These are phyloP conservation scores for Acrocephalus kingi DNA, from an alignment of 2,113 vertebrate species.

Conservation along the genomic window DNA sequence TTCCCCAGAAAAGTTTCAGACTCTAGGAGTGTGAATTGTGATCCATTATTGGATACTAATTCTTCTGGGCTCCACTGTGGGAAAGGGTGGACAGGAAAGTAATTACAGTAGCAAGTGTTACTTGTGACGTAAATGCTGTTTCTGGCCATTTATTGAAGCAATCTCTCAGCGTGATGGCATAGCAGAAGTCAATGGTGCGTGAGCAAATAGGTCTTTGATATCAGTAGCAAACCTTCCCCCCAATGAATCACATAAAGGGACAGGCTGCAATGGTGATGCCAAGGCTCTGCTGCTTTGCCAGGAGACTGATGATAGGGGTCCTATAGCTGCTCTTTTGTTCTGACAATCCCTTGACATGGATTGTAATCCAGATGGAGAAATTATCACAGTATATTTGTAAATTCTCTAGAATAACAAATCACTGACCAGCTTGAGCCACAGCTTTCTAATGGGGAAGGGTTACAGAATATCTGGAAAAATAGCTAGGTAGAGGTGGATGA, in stretches of 20 bases:
- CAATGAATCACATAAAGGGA: neutral
- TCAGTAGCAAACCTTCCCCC: neutral
- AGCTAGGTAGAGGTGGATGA: neutral
- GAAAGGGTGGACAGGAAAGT: conserved; percentile 26
- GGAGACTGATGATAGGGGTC: neutral
- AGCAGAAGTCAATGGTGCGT: neutral
- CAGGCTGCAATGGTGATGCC: neutral
- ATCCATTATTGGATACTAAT: conserved; percentile 40
- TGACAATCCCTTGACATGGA: neutral
- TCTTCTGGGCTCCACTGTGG: neutral
- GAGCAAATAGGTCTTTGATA: conserved; percentile 38
- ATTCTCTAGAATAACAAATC: neutral
- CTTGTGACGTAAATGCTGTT: conserved; percentile 13
- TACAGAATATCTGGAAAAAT: neutral
- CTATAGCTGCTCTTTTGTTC: neutral
- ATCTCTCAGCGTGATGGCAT: conserved; percentile 29
- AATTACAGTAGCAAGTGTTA: conserved; percentile 44
- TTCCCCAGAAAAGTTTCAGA: neutral
- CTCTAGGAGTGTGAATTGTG: neutral
- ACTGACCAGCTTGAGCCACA: neutral
- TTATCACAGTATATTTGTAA: neutral
- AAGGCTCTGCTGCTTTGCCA: neutral
- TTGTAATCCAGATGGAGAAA: neutral
- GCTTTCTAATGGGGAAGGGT: neutral
- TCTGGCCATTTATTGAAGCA: conserved; percentile 41